Evolutionary conservation across 2,113 vertebrate genomes (phyloP), one percentile per base, ranked within the genome.

Genomic region (Struthidea cinerea): DNA sequence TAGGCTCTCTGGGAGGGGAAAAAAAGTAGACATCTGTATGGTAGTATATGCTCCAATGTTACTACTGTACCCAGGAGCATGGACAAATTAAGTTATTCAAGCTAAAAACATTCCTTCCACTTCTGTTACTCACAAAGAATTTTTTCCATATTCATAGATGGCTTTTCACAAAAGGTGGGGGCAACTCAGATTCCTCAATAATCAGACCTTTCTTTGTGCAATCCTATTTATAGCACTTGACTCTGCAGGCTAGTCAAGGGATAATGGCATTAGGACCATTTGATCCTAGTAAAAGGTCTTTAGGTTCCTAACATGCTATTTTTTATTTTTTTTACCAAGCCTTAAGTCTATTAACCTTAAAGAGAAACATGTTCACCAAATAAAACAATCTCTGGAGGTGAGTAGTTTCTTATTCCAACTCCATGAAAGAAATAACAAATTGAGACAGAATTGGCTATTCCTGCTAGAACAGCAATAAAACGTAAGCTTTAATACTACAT

Each of bases 401-500:
- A 77, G 35, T 13, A 70, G 49, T 70, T 96, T 92, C 61, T 79
- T 76, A 79, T 35, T 96, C 79, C 42, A 88, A 27, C 35, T 83
- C 57, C 44, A 76, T 6, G 30, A 73, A 87, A 79, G 30, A 70
- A 87, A 74, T 22, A 73, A 61, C 22, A 35, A 84, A 61, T 12
- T 7, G 32, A 84, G 47, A 68, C 7, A 33, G 42, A 89, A 74
- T 11, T 75, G 39, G 30, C 56, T 55, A 32, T 53, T 94, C n/a
- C 39, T 55, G 56, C n/a, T 70, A 60, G 41, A 75, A 67, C 26
- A 74, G 42, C 57, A 82, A 57, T 59, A 30, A 19, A 85, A 78
- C 42, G 74, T 65, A 18, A 82, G 20, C 28, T 79, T 78, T 75
- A 75, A 79, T 52, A 60, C 24, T 61, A 65, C 27, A 16, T 9